These are phyloP conservation scores for Dicyrtomina minuta DNA, from an alignment of 2,888 invertebrate species.

Conservation along the genomic window DNA sequence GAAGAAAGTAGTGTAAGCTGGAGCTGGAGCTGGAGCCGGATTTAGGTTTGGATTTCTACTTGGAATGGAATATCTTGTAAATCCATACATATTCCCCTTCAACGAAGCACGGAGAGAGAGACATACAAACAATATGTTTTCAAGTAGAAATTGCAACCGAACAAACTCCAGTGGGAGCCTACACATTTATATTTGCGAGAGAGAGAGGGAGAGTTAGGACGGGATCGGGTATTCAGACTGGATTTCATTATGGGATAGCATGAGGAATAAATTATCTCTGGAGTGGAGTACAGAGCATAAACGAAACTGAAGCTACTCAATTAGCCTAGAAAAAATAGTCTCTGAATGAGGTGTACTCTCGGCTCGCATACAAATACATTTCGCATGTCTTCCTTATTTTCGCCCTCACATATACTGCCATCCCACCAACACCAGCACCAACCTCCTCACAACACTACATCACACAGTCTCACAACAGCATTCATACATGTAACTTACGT, in stretches of 20 bases:
- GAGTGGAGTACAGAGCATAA: conserved; percentile 9
- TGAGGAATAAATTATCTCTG: conserved; percentile 22
- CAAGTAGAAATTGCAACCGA: too few relatives aligned
- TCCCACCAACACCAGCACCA: background rate
- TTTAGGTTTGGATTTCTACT: too few relatives aligned
- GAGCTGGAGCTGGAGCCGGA: too few relatives aligned
- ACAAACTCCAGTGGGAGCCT: too few relatives aligned
- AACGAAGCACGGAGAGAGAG: too few relatives aligned
- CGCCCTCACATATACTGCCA: background rate
- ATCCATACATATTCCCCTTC: too few relatives aligned
- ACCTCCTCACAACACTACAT: background rate
- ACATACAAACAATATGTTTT: too few relatives aligned
- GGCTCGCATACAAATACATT: conserved; percentile 14
- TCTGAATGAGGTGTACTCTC: conserved; percentile 22
- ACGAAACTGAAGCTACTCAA: conserved; percentile 19
- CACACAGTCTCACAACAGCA: background rate
- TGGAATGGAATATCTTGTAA: too few relatives aligned
- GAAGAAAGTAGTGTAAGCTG: too few relatives aligned
- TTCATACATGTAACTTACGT: too few relatives aligned
- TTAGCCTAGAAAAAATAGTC: conserved; percentile 20
- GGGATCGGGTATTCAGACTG: conserved; percentile 6
- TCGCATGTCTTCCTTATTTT: conserved; percentile 2
- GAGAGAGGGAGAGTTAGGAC: conserved; percentile 6
- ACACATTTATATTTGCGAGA: too few relatives aligned
- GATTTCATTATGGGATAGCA: conserved; percentile 11